phyloP scores from a whole-genome alignment of 1,140 invertebrate genomes.

The Choristoneura fumiferana region DNA sequence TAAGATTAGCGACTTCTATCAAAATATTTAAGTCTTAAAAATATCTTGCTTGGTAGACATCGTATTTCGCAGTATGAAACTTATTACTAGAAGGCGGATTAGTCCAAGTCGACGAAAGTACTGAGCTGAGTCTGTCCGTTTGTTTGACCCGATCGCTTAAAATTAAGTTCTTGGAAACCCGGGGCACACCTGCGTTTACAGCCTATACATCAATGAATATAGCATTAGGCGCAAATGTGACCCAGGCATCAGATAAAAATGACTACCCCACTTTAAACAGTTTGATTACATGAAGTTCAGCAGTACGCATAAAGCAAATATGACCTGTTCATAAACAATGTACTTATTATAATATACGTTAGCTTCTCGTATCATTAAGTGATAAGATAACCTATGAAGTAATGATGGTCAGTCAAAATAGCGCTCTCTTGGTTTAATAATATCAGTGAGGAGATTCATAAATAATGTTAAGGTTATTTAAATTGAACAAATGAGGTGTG shows the following conservation, averaged over 20 bases:
- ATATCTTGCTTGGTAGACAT: conserved; percentile 6
- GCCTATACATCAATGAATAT: too few relatives aligned
- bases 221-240: too few relatives aligned
- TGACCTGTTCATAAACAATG: conserved; percentile 2
- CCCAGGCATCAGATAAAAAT: neutral
- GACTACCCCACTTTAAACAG: neutral
- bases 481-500: neutral
- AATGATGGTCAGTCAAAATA: too few relatives aligned
- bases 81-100: conserved; percentile 72
- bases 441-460: conserved; percentile 6
- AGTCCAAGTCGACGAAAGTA: conserved; percentile 63
- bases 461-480: neutral
- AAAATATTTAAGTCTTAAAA: conserved; percentile 10
- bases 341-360: neutral
- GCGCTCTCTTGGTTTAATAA: neutral
- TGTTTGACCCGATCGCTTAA: conserved; percentile 19
- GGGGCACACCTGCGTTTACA: too few relatives aligned
- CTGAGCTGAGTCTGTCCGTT: conserved; percentile 24
- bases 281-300: neutral
- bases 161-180: too few relatives aligned
- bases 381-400: too few relatives aligned
- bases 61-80: conserved; percentile 33
- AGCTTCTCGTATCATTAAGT: too few relatives aligned
- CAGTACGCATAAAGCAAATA: neutral
- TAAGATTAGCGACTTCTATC: conserved; percentile 4